Base-by-base conservation (phyloP, 2,797 vertebrate genomes). In the Tauraco hartlaubi region DNA sequence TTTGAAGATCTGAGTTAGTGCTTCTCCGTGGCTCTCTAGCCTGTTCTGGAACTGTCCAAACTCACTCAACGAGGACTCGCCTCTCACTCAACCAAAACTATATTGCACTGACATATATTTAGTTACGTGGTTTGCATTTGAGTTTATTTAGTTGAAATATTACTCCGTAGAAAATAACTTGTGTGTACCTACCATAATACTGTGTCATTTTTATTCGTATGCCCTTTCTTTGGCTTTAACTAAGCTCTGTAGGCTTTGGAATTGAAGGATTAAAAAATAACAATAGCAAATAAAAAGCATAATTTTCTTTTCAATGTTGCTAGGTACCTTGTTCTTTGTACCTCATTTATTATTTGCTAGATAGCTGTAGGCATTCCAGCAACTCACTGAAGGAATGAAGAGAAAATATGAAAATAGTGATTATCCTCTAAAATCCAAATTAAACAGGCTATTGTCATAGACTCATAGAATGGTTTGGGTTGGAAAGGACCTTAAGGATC, bases 231-330 rank as follows among this genome's bases (percentile, higher is more conserved):
- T 92, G 97, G 88, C 92, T 96, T 85, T 95, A 90, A 86, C 80
- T 94, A 96, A 97, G 95, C 96, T 94, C 96, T 89, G 73, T 88
- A 93, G 96, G 90, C 95, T 68, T 93, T 92, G 90, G 83, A 95
- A 97, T 94, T 94, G 95, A 90, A 94, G 92, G 96, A 96, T 97
- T 98, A 96, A 97, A 94, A 97, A 97, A 95, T 96, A 98, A 97
- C 94, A 97, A 96, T 95, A 96, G 94, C 90, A 98, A 98, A 97
- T 97, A 97, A 97, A 97, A 97, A 93, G 87, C 58, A 13, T 63
- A 51, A 95, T 90, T 95, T 96, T 92, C 84, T 97, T 95, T 97
- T 96, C 95, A 87, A 2, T 91, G 90, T 96, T 58, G 52, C 92
- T 88, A 93, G 97, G 92, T 92, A 69, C 93, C 92, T 95, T 56